Percentiles rank a stretch among this genome's conserved stretches.
Evolutionary conservation across 2,888 invertebrate genomes (phyloP).

Genomic region (Luffia ferchaultella): DNA sequence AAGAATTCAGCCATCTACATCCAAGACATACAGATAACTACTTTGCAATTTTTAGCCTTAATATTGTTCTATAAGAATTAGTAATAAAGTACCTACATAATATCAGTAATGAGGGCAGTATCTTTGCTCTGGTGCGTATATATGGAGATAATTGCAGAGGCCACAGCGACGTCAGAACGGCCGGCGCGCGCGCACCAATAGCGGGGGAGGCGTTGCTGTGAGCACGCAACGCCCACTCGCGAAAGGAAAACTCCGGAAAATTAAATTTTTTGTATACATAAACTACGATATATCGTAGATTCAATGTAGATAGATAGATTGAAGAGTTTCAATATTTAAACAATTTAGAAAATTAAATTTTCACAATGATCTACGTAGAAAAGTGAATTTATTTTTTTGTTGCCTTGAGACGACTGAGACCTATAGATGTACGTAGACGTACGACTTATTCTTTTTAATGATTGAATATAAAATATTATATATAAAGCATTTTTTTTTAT

Average conservation of each 20-base stretch:
- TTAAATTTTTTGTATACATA: slow-evolving; percentile 3
- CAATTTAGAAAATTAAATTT: not conserved
- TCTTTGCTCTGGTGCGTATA: not conserved
- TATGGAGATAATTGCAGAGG: not conserved
- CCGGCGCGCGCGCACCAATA: slow-evolving; percentile 43
- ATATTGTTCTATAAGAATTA: not conserved
- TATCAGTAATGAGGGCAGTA: not conserved
- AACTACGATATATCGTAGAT: not conserved
- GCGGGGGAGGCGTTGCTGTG: slow-evolving; percentile 43
- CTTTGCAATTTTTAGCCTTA: not conserved
- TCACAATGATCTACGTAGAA: not conserved
- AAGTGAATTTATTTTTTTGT: too few species aligned
- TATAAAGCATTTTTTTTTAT: not conserved
- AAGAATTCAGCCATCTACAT: too few species aligned
- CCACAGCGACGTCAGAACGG: slow-evolving; percentile 52
- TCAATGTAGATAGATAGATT: not conserved
- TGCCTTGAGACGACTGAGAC: too few species aligned
- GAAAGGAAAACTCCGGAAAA: slow-evolving; percentile 46
- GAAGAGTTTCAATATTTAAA: not conserved
- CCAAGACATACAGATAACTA: too few species aligned
- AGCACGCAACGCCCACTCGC: slow-evolving; percentile 45
- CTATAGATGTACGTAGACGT: too few species aligned
- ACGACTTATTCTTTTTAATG: too few species aligned
- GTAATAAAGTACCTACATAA: not conserved
- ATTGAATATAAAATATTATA: too few species aligned